Base-by-base conservation (phyloP, 2,888 invertebrate species). In the Aquatica leii region DNA sequence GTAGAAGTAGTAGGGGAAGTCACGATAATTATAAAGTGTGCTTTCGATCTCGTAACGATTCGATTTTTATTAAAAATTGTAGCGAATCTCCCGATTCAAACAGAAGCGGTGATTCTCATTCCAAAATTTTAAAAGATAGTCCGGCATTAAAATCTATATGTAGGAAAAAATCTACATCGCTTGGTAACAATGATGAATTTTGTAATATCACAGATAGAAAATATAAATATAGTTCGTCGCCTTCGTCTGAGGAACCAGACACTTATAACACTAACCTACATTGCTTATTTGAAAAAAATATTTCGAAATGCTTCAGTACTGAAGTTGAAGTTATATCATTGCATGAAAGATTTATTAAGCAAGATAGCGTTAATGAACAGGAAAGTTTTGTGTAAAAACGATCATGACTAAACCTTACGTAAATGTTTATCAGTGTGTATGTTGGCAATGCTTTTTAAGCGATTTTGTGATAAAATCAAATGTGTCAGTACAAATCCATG, bases 51-150 rank as follows among this genome's bases (percentile, higher is more conserved):
- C 73, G 77, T 46, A 78, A 76, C 43, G 78, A 74, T 57, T 79
- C 80, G 12, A 69, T 78, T 14, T 61, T 66, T 37, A 69, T 80
- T 31, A 80, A 78, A 72, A 74, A 76, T 43, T 77, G 74, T 49
- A 77, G 70, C 54, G 79, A 80, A 48, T 79, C 79, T 1, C 78
- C 88, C 56, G 78, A 88, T 41, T 86, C 88, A 0, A 82, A 87
- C 65, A 86, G 87, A 15, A 88, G 87, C 0, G 86, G 85, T 51
- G 75, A 78, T 63, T 76, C 77, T 1, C 71, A 73, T 56, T 68
- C 68, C 17, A 69, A 68, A 57, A 68, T 68, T 21, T 48, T 69
- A 18, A 62, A 61, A 56, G 66, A 62, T 35, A 70, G 70, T 52
- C 67, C 70, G 12, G 37, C 48, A 15, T 50, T 57, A 2, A 64